Evolutionary conservation across 2,888 invertebrate species (phyloP), one percentile per base, ranked within the genome.

Genomic region (Noctua janthina): DNA sequence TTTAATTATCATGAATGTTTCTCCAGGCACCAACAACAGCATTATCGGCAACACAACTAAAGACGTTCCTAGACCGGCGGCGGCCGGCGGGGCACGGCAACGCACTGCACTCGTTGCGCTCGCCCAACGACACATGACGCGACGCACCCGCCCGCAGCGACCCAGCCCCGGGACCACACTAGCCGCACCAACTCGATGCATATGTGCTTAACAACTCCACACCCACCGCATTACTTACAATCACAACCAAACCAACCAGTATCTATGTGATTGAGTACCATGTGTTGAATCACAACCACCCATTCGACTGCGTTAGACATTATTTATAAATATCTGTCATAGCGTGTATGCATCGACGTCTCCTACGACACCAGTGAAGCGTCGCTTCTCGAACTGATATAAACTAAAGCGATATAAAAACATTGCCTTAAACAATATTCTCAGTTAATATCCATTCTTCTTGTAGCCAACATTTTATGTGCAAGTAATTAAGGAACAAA

Each of bases 21-120:
- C 7, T 73, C 35, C 69, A 89, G 96, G 96, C 96, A 29, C 95
- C 95, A 7, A 77, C 92, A 68, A 93, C 91, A 15, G 89, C 92
- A 71, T 88, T 97, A 56, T 95, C 96, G 10, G 93, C 94, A 64
- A 92, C 91, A 35, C 96, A 96, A 85, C 92, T 97, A 79, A 95
- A 95, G 91, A 96, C 96, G 78, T 97, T 97, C 93, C 91, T 97
- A 68, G 96, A 97, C 88, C 93, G 96, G 59, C 95, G 96, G 79
- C 94, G 96, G 76, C 96, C 96, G 39, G 92, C 96, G n/a, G 96
- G 96, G 0, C 95, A 94, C 90, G 93, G 94, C 84, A 93, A 93
- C 90, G 94, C 94, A 56, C 90, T 95, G 62, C 94, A 93, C 89
- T 90, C 95, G 68, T 91, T 95, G 82, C 95, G 96, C 64, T 96